These are phyloP conservation scores for Athalia cordata DNA, from an alignment of 2,888 invertebrate genomes.

Conservation along the genomic window DNA sequence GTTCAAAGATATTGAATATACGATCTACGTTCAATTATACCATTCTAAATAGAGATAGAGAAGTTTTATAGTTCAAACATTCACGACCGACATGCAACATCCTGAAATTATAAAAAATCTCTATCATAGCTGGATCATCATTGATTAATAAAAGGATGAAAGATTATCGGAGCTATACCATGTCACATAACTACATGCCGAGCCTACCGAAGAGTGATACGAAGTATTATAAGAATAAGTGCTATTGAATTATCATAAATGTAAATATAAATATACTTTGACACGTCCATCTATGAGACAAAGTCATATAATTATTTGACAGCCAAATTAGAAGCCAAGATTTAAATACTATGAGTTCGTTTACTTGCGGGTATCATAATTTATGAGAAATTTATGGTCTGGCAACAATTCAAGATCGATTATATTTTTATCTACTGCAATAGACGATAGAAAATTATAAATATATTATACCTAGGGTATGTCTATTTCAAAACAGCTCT, in stretches of 20 bases:
- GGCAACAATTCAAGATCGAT: no score
- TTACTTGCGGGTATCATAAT: no score
- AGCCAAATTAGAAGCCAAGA: no score
- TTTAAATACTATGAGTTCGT: no score
- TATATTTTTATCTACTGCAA: no score
- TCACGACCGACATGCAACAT: constrained; percentile 33
- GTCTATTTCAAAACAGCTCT: no score
- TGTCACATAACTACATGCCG: constrained; percentile 22
- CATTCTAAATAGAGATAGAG: constrained; percentile 28
- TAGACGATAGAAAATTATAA: no score
- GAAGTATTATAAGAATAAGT: constrained; percentile 13
- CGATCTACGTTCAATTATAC: constrained; percentile 12
- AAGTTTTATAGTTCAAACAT: constrained; percentile 19
- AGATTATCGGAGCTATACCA: not conserved
- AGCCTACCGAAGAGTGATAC: not conserved
- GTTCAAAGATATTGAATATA: constrained; percentile 23
- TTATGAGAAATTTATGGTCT: no score
- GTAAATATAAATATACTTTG: constrained; percentile 1
- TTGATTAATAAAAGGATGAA: not conserved
- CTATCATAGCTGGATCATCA: constrained; percentile 15
- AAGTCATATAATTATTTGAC: no score
- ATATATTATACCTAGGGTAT: no score
- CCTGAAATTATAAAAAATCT: constrained; percentile 24
- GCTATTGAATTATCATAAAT: constrained; percentile 10
- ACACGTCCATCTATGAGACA: not conserved